Conservation (phyloP, 2,888 invertebrate genomes). For the Drosophila engyochracea region DNA sequence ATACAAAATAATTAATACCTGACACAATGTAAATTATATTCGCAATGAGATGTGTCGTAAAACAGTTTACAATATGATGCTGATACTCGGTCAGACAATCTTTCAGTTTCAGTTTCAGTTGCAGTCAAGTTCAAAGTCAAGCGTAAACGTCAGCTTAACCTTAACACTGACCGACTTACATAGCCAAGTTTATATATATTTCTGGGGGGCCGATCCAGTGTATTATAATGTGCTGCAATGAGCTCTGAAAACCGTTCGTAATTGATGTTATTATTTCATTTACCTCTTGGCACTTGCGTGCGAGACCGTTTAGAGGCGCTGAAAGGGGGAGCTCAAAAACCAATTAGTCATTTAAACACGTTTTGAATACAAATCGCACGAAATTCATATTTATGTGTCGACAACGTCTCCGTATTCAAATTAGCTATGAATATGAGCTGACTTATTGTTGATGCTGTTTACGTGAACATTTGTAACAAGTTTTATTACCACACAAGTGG, state of each 20-base stretch:
- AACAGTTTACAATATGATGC: not conserved
- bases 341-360: slow-evolving; percentile 42
- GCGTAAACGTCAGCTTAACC: slow-evolving; percentile 36
- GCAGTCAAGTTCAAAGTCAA: slow-evolving; percentile 73
- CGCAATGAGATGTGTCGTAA: not conserved
- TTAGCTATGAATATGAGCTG: slow-evolving; percentile 41
- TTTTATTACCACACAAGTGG: slow-evolving; percentile 49
- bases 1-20: not conserved
- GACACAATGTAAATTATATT: not conserved
- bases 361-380: slow-evolving; percentile 21
- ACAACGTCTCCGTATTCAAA: slow-evolving; percentile 28
- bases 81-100: not conserved
- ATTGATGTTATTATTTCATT: slow-evolving; percentile 49
- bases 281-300: slow-evolving; percentile 46
- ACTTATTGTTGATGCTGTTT: slow-evolving; percentile 29
- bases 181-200: not conserved
- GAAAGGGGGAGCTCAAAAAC: not conserved
- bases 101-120: not conserved
- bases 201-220: slow-evolving; percentile 1
- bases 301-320: slow-evolving; percentile 49
- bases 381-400: slow-evolving; percentile 22
- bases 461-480: slow-evolving; percentile 58
- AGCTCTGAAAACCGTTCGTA: slow-evolving; percentile 17
- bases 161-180: slow-evolving; percentile 55
- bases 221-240: slow-evolving; percentile 21